A percentile compares a stretch with the other conserved stretches of the same genome.
Conservation (phyloP, 2,113 vertebrate genomes). For the Centrocercus urophasianus region DNA sequence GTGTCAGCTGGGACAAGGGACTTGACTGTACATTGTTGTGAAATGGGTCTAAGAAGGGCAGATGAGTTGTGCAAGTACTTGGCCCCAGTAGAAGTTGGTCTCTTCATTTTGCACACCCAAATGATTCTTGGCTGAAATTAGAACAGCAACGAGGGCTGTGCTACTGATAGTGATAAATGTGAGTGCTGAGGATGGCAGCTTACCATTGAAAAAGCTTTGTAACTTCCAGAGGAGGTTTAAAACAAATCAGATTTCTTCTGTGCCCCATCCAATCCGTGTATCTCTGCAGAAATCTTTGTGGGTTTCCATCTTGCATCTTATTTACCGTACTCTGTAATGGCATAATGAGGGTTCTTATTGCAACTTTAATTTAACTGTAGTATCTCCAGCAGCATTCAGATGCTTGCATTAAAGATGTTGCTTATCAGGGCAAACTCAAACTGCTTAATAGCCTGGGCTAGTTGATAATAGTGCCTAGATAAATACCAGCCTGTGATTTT, state of each 20-base stretch:
- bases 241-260: background rate
- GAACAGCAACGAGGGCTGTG: accelerated
- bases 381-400: slow-evolving; percentile 14
- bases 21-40: background rate
- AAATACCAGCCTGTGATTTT: background rate
- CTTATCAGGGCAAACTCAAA: slow-evolving; percentile 54
- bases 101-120: background rate
- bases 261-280: background rate
- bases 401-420: background rate
- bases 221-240: background rate
- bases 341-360: slow-evolving; percentile 56
- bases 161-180: background rate
- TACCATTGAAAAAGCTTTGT: background rate
- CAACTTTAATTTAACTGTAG: slow-evolving; percentile 35
- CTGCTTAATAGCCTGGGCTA: slow-evolving; percentile 26
- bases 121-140: background rate
- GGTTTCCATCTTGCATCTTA: slow-evolving; percentile 32
- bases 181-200: accelerated
- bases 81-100: background rate
- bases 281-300: background rate
- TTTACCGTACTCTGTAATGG: background rate
- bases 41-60: background rate
- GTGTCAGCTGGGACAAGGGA: background rate
- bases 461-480: slow-evolving; percentile 19
- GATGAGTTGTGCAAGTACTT: background rate